A percentile compares a stretch with the other conserved stretches of the same genome.
Evolutionary conservation across 2,113 vertebrate species (phyloP).

Genomic region (Cyphomyrus discorhynchus): DNA sequence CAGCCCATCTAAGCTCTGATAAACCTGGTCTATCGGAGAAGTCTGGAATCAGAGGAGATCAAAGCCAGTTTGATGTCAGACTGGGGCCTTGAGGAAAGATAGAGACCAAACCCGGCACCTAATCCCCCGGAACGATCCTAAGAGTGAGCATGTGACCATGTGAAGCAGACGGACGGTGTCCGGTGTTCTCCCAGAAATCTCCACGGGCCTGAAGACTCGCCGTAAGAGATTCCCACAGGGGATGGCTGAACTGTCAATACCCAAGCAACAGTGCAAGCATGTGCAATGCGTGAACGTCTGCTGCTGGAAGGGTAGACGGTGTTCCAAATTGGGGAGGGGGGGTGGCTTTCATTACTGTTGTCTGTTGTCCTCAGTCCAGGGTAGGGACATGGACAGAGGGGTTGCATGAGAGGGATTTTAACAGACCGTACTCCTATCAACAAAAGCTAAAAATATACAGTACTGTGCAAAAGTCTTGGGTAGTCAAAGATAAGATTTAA

Average conservation of each 20-base stretch:
- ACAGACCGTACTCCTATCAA: not conserved
- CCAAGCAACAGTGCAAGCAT: not conserved
- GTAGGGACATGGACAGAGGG: not conserved
- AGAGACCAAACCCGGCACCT: not conserved
- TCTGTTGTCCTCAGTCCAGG: not conserved
- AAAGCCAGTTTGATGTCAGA: slow-evolving; percentile 13
- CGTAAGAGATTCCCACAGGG: not conserved
- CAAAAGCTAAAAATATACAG: not conserved
- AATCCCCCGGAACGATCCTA: not conserved
- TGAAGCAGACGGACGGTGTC: not conserved
- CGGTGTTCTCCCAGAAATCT: not conserved
- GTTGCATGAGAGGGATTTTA: not conserved
- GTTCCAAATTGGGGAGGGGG: not conserved
- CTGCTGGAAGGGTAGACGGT: too few species aligned
- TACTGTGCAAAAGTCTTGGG: not conserved
- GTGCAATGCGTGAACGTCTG: not conserved
- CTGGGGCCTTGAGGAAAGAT: not conserved
- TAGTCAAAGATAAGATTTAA: not conserved
- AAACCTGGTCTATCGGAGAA: not conserved
- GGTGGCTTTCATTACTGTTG: not conserved
- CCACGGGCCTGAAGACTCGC: not conserved
- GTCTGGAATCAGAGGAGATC: slow-evolving; percentile 6
- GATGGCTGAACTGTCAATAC: not conserved
- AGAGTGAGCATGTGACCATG: not conserved
- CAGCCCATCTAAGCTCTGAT: not conserved